Base-by-base conservation (phyloP, 2,797 vertebrate species). In the Micropoecilia bifurca region DNA sequence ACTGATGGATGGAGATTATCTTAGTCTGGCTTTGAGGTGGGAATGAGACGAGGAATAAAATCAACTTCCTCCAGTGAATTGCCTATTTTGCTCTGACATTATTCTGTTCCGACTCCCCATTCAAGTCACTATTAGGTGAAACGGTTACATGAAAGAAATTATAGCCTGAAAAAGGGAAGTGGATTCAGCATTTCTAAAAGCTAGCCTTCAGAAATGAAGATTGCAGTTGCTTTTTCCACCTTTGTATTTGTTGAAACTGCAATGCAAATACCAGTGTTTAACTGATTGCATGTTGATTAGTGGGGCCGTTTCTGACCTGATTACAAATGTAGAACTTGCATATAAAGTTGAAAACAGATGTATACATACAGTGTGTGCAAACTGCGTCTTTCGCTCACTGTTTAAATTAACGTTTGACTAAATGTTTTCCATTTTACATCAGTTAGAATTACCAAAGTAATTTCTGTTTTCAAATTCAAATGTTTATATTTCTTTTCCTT, bases 1-100 rank as follows among this genome's bases (percentile, higher is more conserved):
- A 71, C 87, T 92, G 89, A 87, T 87, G 74, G 74, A 90, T 85
- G 81, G 79, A 88, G 88, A 94, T 92, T 88, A 91, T 85, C 77
- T 71, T 84, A 71, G 75, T 69, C 55, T 83, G 79, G 73, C 80
- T 88, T 76, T 85, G 82, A 71, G 75, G 77, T 69, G 28, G 53
- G 72, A 66, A 9, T 41, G 45, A 45, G 57, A 30, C 10, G 5
- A 36, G 12, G 28, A 48, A 75, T 61, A 39, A 80, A 81, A 66
- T 30, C 5, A 36, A 10, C 59, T 41, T 57, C 16, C 71, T 50
- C 20, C 41, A 13, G 9, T 77, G 28, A 16, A 45, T 66, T 82
- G 9, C 59, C 47, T 59, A 59, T 73, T 57, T 48, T 41, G 13
- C 41, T n/a, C 0, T 7, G 6, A 30, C 33, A 53, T 9, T 61